Base-by-base conservation (phyloP, 1,140 invertebrate species). In the Chironomus tepperi region DNA sequence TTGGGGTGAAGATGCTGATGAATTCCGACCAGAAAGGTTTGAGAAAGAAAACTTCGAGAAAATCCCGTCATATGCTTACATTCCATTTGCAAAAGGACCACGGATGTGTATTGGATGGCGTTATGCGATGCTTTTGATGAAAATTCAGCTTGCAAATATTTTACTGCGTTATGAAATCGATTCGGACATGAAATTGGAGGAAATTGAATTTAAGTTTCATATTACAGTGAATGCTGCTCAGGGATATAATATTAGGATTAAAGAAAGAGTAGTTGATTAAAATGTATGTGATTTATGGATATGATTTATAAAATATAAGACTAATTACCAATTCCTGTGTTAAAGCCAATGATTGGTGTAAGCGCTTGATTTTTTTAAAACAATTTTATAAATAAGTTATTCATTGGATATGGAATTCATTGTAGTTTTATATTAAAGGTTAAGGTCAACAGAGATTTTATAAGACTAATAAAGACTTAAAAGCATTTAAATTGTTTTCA, bases 21-120 rank as follows among this genome's bases (percentile, higher is more conserved):
- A 73, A 8, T 83, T 82, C 10, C 78, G 81, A 77, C 82, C 82
- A 1, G 81, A 83, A 10, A 74, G 81, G 67, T 83, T 81, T 43
- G 73, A 79, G 19, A 76, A 77, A 0, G 75, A 78, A 70, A 80
- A 79, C 65, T 65, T 78, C 2, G 75, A 43, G 16, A 77, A 78
- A 42, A 80, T 76, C 70, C 79, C 80, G 74, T 77, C 80, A 0
- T 82, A 78, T 74, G 77, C 78, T 7, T 82, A 77, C 75, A 78
- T 82, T 72, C 80, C 81, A 5, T 83, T 83, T 72, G 75, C 78
- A 2, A 79, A 79, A 74, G 81, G 81, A n/a, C 76, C 78, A n/a
- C 65, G 82, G 24, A 79, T 77, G 57, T 83, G 81, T 73, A 78
- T 81, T 47, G 81, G 81, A 79, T 67, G 79, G 1, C 76, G 77